Conservation (phyloP, 2,888 invertebrate genomes). For the Zonitis immaculata region DNA sequence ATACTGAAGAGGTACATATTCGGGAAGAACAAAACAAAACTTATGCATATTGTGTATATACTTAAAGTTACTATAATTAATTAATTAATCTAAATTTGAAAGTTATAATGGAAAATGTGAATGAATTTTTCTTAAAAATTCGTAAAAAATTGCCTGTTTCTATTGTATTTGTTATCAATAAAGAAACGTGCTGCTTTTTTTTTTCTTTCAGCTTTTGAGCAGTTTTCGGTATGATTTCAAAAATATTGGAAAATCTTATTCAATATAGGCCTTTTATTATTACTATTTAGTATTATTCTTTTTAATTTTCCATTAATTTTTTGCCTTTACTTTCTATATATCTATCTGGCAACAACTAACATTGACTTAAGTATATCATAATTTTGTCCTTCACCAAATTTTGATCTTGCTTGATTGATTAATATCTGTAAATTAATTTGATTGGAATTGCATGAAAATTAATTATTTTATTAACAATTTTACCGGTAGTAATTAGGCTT, state of each 20-base stretch:
- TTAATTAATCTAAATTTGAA: no score
- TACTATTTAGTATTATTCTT: neutral
- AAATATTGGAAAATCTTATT: neutral
- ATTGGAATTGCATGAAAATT: neutral
- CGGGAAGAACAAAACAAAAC: no score
- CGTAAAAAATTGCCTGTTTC: neutral
- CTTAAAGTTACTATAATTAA: no score
- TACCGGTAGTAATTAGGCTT: constrained; percentile 98
- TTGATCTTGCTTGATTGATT: neutral
- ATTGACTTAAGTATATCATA: constrained; percentile 24
- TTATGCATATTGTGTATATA: no score
- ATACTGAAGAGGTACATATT: no score
- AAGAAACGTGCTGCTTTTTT: no score
- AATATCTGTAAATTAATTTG: neutral
- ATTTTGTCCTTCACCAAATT: constrained; percentile 15
- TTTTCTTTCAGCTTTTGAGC: neutral
- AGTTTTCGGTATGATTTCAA: neutral
- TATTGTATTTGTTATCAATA: neutral
- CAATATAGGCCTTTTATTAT: neutral
- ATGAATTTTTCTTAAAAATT: no score
- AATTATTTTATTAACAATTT: neutral
- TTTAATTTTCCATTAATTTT: neutral
- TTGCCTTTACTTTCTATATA: neutral
- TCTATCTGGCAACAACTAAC: constrained; percentile 30
- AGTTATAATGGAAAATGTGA: no score